Conservation (phyloP, 1,140 invertebrate genomes). For the Oedothorax gibbosus region DNA sequence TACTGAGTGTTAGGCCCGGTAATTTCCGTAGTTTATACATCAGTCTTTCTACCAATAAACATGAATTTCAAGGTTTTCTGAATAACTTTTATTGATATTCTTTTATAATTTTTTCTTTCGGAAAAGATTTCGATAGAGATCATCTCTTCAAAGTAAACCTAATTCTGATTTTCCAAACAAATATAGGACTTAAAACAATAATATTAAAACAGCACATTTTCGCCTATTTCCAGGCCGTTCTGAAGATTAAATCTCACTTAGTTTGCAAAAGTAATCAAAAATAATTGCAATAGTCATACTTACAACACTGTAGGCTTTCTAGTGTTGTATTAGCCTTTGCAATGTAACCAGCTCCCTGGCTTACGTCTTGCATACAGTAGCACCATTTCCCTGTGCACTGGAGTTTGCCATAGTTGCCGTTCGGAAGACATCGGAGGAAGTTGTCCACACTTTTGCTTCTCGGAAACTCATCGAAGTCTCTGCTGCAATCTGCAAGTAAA, state of each 20-base stretch:
- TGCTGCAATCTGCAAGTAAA: constrained; percentile 40
- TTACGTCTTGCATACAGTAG: constrained; percentile 47
- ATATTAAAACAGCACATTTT: no score
- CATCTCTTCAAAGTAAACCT: no score
- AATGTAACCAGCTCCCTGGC: neutral
- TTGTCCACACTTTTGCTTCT: neutral
- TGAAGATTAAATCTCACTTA: neutral
- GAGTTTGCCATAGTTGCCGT: constrained; percentile 58
- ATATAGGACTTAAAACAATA: no score
- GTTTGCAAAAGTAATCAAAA: neutral
- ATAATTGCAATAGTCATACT: neutral
- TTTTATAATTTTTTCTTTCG: no score
- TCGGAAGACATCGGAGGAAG: constrained; percentile 55
- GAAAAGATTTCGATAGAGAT: no score
- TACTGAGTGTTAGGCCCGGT: no score
- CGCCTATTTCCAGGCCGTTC: no score
- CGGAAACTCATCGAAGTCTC: constrained; percentile 37
- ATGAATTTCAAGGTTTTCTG: no score
- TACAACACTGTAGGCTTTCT: constrained; percentile 54
- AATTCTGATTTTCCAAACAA: no score
- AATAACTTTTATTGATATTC: no score
- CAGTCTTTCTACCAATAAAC: no score
- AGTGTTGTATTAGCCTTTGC: neutral
- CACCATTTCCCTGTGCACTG: constrained; percentile 48
- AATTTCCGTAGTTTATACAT: no score